Percentiles rank a stretch among this genome's conserved stretches.
Conservation (phyloP, 2,797 vertebrate species). For the Silurus aristotelis region DNA sequence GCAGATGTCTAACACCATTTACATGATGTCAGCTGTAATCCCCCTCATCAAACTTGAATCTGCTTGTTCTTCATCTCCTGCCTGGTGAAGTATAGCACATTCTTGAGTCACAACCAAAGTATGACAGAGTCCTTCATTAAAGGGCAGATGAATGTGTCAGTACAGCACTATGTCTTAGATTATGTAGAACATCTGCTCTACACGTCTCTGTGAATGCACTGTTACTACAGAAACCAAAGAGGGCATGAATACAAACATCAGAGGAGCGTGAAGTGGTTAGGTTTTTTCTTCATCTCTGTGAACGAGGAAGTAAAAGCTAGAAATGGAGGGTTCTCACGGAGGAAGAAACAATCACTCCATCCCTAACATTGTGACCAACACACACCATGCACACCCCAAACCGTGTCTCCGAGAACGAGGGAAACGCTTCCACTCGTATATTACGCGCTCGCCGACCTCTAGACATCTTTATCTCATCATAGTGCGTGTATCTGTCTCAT, state of each 20-base stretch:
- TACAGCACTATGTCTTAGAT: not conserved
- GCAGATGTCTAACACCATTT: no score
- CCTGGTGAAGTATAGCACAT: no score
- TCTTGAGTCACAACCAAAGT: no score
- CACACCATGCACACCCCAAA: not conserved
- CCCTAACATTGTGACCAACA: no score
- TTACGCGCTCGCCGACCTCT: no score
- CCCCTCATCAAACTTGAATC: no score
- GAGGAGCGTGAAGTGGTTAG: not conserved
- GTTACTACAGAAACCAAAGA: not conserved
- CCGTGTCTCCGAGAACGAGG: no score
- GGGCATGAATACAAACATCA: not conserved
- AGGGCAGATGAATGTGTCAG: no score
- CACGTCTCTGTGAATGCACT: not conserved
- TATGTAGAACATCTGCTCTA: not conserved
- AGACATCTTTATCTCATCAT: not conserved
- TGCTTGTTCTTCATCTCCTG: no score
- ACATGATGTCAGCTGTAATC: no score
- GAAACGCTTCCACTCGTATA: not conserved
- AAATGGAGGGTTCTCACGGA: not conserved
- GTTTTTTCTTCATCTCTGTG: not conserved
- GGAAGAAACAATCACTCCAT: not conserved
- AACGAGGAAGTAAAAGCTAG: slow-evolving; percentile 12
- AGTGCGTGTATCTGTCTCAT: not conserved
- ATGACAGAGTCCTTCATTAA: no score